These are phyloP conservation scores for Oreochromis mossambicus DNA, from an alignment of 2,797 vertebrate species.

Conservation along the genomic window DNA sequence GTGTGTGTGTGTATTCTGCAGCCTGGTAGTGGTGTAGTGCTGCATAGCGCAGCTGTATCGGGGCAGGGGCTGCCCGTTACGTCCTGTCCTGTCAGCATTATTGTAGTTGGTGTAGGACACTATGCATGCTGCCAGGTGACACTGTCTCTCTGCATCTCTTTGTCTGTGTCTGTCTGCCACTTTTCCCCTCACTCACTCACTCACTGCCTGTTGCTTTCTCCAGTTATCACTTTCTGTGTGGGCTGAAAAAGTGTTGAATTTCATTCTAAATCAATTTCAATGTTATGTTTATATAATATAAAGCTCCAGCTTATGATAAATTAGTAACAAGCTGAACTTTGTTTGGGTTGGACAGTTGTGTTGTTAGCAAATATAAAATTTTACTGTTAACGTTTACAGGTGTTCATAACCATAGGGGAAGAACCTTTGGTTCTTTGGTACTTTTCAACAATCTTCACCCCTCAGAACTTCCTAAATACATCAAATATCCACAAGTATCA, in stretches of 20 bases:
- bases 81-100: slow-evolving; percentile 44
- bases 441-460: neutral
- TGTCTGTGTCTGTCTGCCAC: neutral
- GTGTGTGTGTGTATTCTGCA: neutral
- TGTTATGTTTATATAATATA: neutral
- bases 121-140: slow-evolving; percentile 23
- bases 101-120: neutral
- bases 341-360: neutral
- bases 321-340: neutral
- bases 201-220: neutral
- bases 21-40: neutral
- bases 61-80: neutral
- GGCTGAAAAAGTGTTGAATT: neutral
- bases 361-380: neutral
- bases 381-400: neutral
- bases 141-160: neutral
- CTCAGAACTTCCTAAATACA: neutral
- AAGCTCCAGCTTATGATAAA: neutral
- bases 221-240: neutral
- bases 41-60: slow-evolving; percentile 9
- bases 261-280: neutral
- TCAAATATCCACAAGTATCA: neutral
- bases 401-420: neutral
- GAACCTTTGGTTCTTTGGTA: neutral
- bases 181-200: neutral